phyloP scores from a whole-genome alignment of 2,113 vertebrate species.

The Xenus cinereus region DNA sequence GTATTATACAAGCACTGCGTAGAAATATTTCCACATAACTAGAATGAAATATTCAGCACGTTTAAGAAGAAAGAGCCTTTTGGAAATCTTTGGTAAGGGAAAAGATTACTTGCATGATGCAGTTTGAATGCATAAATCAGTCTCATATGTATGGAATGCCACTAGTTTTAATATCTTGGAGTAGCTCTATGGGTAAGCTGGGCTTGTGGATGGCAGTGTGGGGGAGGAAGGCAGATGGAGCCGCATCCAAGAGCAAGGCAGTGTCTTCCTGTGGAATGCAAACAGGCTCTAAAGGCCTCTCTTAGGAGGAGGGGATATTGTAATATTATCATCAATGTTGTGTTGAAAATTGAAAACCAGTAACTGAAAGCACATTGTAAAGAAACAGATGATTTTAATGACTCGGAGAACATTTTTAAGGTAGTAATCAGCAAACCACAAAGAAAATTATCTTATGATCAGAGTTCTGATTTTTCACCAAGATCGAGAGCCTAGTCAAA shows the following conservation, averaged over 20 bases:
- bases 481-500: neutral
- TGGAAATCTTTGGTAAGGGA: conserved; percentile 1
- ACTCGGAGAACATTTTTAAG: conserved; percentile 10
- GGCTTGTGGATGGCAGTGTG: neutral
- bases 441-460: conserved; percentile 47
- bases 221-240: conserved; percentile 10
- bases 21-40: neutral
- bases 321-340: conserved; percentile 46
- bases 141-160: neutral
- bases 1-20: neutral
- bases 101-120: neutral
- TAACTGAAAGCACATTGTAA: conserved; percentile 50
- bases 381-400: conserved; percentile 46
- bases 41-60: neutral
- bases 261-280: neutral
- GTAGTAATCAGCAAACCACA: conserved; percentile 59
- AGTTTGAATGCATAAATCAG: conserved; percentile 2
- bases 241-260: neutral
- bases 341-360: conserved; percentile 17
- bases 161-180: neutral
- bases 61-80: neutral
- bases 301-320: neutral
- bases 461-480: conserved; percentile 55
- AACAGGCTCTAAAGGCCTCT: neutral
- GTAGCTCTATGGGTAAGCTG: neutral